A percentile compares a stretch with the other conserved stretches of the same genome.
These are phyloP conservation scores for Arrhamphus sclerolepis DNA, from an alignment of 2,797 vertebrate genomes.

Conservation along the genomic window DNA sequence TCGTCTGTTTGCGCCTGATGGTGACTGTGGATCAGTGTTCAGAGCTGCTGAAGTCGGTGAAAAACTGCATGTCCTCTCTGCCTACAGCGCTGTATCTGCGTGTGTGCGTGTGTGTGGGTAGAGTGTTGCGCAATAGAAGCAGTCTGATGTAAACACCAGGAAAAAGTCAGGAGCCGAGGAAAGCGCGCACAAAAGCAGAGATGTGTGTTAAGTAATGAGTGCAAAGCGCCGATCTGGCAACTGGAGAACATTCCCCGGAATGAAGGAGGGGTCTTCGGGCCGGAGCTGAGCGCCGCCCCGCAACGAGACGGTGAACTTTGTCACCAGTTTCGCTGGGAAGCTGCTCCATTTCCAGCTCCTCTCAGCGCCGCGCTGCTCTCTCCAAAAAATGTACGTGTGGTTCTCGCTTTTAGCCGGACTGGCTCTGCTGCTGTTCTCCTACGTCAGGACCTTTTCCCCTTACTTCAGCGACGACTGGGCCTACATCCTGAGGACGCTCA, in stretches of 20 bases:
- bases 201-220: neutral
- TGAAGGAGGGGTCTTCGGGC: slow-evolving; percentile 38
- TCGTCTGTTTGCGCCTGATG: too few species aligned
- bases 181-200: neutral
- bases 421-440: slow-evolving; percentile 40
- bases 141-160: too few species aligned
- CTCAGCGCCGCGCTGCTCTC: neutral
- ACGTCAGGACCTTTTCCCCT: slow-evolving; percentile 57
- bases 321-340: slow-evolving; percentile 28
- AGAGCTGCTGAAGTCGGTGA: too few species aligned
- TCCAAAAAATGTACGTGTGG: slow-evolving; percentile 66
- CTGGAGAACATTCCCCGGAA: slow-evolving; percentile 23
- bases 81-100: too few species aligned
- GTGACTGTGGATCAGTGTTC: too few species aligned
- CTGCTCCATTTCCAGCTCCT: neutral
- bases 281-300: slow-evolving; percentile 38
- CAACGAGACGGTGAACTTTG: slow-evolving; percentile 62
- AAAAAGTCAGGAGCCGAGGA: too few species aligned
- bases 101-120: too few species aligned
- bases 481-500: slow-evolving; percentile 52
- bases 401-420: slow-evolving; percentile 62
- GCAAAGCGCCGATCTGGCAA: slow-evolving; percentile 38
- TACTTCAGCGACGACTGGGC: slow-evolving; percentile 63
- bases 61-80: too few species aligned
- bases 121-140: too few species aligned